A percentile compares a stretch with the other conserved stretches of the same genome.
Conservation (phyloP, 2,888 invertebrate species). For the Coecobrya sp. region DNA sequence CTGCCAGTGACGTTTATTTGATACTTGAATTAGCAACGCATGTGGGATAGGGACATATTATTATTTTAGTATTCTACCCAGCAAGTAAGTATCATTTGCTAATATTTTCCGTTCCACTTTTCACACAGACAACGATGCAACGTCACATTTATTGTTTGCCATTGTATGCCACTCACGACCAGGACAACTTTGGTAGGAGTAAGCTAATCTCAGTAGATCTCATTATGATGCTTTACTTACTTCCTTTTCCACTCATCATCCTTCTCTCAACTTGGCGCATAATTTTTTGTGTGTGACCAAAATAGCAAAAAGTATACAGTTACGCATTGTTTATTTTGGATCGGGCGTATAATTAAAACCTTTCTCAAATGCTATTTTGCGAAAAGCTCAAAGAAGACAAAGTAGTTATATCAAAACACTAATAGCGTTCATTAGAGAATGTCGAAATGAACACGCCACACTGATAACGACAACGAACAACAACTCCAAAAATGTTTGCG, state of each 20-base stretch:
- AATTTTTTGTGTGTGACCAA: background rate
- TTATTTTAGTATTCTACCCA: background rate
- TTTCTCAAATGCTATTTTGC: background rate
- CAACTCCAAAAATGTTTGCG: background rate
- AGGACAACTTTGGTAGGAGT: too few relatives aligned
- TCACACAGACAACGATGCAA: background rate
- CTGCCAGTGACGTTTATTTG: background rate
- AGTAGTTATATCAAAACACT: background rate
- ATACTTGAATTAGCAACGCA: background rate
- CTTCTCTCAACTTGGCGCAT: background rate
- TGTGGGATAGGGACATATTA: background rate
- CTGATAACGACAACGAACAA: background rate
- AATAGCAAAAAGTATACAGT: background rate
- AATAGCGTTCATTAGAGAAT: background rate
- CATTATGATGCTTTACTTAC: background rate
- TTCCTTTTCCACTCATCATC: background rate
- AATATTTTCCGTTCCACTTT: background rate
- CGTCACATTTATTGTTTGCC: too few relatives aligned
- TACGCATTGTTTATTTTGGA: background rate
- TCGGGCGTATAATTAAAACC: background rate
- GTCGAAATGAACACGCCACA: background rate
- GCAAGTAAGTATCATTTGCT: background rate
- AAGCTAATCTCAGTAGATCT: background rate
- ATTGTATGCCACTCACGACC: conserved; percentile 3
- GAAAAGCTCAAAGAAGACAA: background rate